Percentiles rank a stretch among this genome's conserved stretches.
These are phyloP conservation scores for Coenonympha arcania DNA, from an alignment of 2,888 invertebrate species.

Conservation along the genomic window DNA sequence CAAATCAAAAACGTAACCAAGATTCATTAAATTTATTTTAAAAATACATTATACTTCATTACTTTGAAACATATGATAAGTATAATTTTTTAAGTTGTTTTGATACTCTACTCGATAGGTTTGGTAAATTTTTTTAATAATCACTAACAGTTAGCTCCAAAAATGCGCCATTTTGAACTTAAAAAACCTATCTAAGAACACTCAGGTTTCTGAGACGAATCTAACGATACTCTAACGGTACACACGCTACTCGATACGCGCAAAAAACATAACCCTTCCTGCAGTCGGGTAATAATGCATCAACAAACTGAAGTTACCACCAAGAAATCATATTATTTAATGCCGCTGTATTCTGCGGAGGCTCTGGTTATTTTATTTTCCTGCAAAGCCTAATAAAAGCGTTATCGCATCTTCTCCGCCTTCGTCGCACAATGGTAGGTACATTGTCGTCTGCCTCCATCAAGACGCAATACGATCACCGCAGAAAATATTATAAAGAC, in stretches of 20 bases:
- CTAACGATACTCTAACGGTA: no score
- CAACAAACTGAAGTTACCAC: neutral
- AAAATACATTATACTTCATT: no score
- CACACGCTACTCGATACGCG: neutral
- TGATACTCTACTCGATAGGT: no score
- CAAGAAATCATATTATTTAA: constrained; percentile 22
- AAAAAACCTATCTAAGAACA: no score
- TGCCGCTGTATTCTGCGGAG: constrained; percentile 23
- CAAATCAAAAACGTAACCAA: no score
- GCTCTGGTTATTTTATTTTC: constrained; percentile 36
- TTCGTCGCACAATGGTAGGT: constrained; percentile 59
- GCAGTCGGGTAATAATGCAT: neutral
- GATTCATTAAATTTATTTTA: no score
- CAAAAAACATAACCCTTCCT: neutral
- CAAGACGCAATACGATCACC: constrained; percentile 44
- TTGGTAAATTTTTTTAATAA: no score
- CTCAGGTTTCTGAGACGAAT: no score
- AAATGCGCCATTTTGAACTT: no score
- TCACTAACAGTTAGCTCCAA: no score
- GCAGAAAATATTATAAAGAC: constrained; percentile 30
- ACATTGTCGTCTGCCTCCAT: constrained; percentile 64
- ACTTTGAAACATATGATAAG: no score
- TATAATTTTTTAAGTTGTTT: no score
- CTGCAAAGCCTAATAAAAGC: constrained; percentile 57
- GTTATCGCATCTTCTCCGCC: constrained; percentile 69